Evolutionary conservation across 1,140 invertebrate species (phyloP).

Genomic region (Trichonephila inaurata): DNA sequence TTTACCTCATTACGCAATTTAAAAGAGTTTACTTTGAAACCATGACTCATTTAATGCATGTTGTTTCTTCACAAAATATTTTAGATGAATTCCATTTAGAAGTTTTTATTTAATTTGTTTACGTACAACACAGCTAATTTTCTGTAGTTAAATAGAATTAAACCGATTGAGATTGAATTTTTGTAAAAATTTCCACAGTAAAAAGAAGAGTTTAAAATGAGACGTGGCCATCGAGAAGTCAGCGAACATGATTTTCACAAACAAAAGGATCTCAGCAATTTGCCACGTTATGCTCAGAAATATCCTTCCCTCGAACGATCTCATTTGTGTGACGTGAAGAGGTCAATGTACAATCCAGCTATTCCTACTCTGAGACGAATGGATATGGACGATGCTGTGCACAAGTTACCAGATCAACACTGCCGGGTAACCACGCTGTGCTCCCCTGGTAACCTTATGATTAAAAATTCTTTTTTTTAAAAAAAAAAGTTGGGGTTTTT

Average conservation of each 20-base stretch:
- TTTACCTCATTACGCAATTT: no score
- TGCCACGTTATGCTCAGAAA: conserved; percentile 39
- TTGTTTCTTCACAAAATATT: no score
- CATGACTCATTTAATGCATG: no score
- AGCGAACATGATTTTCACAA: conserved; percentile 18
- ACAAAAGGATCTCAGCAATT: not conserved
- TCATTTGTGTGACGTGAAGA: conserved; percentile 45
- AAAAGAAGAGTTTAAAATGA: not conserved
- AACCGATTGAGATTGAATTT: no score
- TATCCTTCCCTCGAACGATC: conserved; percentile 35
- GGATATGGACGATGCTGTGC: conserved; percentile 28
- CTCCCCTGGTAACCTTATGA: not conserved
- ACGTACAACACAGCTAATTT: no score
- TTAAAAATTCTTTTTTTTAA: no score
- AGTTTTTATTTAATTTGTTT: no score
- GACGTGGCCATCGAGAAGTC: not conserved
- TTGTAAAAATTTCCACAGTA: no score
- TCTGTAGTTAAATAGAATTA: no score
- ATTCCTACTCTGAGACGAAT: not conserved
- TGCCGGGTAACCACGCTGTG: conserved; percentile 28
- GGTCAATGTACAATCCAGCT: not conserved
- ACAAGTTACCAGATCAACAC: conserved; percentile 44
- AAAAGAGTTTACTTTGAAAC: no score
- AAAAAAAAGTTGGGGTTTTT: no score
- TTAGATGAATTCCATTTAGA: no score